A percentile compares a stretch with the other conserved stretches of the same genome.
Evolutionary conservation across 2,888 invertebrate species (phyloP).

Genomic region (Drosophila villosipedis): DNA sequence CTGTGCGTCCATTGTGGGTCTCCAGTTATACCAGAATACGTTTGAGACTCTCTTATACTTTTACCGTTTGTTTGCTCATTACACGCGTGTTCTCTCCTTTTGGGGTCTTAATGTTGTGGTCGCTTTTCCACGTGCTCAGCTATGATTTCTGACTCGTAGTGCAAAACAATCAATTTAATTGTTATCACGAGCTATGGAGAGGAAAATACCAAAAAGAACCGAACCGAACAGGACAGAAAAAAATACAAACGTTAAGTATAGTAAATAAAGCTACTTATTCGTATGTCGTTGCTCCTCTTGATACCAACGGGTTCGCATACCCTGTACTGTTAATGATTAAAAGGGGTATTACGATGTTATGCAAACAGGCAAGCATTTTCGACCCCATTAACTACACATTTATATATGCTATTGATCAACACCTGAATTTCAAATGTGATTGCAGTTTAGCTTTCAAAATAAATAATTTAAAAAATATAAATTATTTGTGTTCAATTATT

Average conservation of each 20-base stretch:
- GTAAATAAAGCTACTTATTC: constrained; percentile 45
- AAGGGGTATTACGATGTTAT: not conserved
- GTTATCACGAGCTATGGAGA: constrained; percentile 44
- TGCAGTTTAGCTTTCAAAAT: not conserved
- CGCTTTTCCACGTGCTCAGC: not conserved
- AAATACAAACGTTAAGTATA: constrained; percentile 29
- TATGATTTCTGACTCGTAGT: constrained; percentile 39
- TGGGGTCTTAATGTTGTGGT: not conserved
- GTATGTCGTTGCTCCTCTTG: constrained; percentile 18
- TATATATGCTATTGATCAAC: not conserved
- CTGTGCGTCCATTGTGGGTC: not conserved
- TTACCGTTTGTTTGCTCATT: constrained; percentile 70
- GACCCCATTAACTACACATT: not conserved
- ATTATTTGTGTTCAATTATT: not conserved
- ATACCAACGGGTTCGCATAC: constrained; percentile 27
- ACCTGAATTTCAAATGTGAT: not conserved
- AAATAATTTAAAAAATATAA: not conserved
- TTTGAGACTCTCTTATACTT: constrained; percentile 56
- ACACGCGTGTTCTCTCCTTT: constrained; percentile 46
- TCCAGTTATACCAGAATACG: constrained; percentile 21
- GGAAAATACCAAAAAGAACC: not conserved
- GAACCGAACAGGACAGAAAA: constrained; percentile 10
- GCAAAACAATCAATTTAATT: constrained; percentile 64
- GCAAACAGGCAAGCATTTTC: not conserved
- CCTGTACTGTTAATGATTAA: not conserved